A percentile compares a stretch with the other conserved stretches of the same genome.
Evolutionary conservation across 1,140 invertebrate genomes (phyloP).

Genomic region (Vanessa tameamea): DNA sequence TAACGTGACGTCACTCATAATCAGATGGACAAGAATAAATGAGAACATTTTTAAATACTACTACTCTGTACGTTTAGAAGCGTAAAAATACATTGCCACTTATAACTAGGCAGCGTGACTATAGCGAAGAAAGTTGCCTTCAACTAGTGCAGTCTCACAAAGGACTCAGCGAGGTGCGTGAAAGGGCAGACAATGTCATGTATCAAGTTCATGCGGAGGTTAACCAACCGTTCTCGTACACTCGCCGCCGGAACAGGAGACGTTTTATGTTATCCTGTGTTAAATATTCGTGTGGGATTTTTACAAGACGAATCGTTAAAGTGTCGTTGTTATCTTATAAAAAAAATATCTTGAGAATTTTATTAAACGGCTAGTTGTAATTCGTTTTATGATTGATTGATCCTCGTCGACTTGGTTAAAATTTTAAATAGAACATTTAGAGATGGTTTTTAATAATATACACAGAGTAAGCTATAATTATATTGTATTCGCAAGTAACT

Average conservation of each 20-base stretch:
- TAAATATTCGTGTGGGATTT: constrained; percentile 9
- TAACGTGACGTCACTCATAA: too few species aligned
- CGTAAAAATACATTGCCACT: not conserved
- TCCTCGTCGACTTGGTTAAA: too few species aligned
- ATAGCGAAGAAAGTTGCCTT: constrained; percentile 55
- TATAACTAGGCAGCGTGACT: constrained; percentile 28
- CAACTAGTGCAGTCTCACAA: constrained; percentile 48
- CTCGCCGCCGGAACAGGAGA: constrained; percentile 37
- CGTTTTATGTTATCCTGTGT: constrained; percentile 10
- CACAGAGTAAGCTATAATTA: too few species aligned
- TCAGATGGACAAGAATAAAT: too few species aligned
- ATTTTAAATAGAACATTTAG: too few species aligned
- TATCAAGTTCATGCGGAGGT: constrained; percentile 75
- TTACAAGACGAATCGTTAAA: not conserved
- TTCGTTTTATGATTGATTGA: too few species aligned
- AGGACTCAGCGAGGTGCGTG: constrained; percentile 63
- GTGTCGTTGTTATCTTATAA: not conserved
- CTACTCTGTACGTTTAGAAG: not conserved
- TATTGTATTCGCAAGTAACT: too few species aligned
- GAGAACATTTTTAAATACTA: too few species aligned
- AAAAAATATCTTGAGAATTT: not conserved
- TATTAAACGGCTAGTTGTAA: too few species aligned
- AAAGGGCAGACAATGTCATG: constrained; percentile 78
- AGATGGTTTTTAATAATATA: too few species aligned
- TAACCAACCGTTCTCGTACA: constrained; percentile 61